Conservation (phyloP, 2,888 invertebrate genomes). For the Capitulum mitella region DNA sequence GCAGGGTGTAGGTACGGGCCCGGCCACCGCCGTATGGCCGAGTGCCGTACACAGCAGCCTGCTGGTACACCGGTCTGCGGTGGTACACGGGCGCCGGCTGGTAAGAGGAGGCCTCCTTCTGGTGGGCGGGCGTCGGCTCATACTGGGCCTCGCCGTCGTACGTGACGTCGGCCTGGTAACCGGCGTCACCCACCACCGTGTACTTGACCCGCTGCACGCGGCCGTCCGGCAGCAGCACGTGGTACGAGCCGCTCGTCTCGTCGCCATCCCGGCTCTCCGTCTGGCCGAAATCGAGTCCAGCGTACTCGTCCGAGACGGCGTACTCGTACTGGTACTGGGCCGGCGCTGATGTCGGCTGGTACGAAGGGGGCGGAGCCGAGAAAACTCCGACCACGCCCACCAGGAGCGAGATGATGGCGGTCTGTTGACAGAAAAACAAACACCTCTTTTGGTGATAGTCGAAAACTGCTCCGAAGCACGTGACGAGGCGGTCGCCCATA, state of each 20-base stretch:
- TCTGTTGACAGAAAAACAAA: too few relatives aligned
- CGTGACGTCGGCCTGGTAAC: neutral
- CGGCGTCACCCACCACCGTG: neutral
- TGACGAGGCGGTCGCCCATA: too few relatives aligned
- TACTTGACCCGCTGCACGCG: neutral
- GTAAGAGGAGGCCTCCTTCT: too few relatives aligned
- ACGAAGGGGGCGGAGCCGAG: neutral
- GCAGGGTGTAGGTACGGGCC: neutral
- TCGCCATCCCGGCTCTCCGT: neutral
- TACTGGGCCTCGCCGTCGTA: neutral
- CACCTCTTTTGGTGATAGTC: too few relatives aligned
- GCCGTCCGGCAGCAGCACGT: slow-evolving; percentile 13
- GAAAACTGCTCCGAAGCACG: too few relatives aligned
- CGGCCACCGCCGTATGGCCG: neutral
- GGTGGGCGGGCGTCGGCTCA: too few relatives aligned
- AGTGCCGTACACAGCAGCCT: too few relatives aligned
- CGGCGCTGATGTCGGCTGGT: neutral
- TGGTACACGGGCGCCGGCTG: neutral
- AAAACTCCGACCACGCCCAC: too few relatives aligned
- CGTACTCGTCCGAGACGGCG: neutral
- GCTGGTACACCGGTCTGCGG: too few relatives aligned
- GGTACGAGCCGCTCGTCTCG: neutral
- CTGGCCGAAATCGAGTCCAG: neutral
- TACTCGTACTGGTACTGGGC: neutral
- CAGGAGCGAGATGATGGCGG: too few relatives aligned